Conservation (phyloP, 2,797 vertebrate genomes). For the Balearica regulorum region DNA sequence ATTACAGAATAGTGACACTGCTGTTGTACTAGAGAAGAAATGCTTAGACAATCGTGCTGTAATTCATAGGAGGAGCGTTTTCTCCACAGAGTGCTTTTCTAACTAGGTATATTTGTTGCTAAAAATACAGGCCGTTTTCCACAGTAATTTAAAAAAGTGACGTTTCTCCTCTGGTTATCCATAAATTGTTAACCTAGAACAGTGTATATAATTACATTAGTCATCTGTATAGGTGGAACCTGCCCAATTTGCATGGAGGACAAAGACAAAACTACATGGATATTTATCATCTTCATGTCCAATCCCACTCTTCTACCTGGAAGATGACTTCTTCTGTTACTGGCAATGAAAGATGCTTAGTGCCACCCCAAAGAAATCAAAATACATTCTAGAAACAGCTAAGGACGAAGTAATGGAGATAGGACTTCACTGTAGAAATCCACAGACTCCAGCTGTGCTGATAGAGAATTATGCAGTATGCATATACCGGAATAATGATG, state of each 20-base stretch:
- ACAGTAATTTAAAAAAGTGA: background rate
- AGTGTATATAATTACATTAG: background rate
- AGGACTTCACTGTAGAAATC: background rate
- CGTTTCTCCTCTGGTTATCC: background rate
- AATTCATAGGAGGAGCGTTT: background rate
- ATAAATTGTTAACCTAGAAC: background rate
- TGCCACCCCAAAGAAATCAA: background rate
- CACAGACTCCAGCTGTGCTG: background rate
- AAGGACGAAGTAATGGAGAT: background rate
- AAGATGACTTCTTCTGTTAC: background rate
- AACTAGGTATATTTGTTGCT: background rate
- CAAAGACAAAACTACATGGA: background rate
- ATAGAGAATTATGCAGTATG: background rate
- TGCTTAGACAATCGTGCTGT: background rate
- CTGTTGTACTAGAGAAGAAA: background rate
- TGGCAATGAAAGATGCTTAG: background rate
- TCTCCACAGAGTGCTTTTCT: background rate
- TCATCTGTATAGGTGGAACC: background rate
- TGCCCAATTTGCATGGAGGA: background rate
- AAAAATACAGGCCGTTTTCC: background rate
- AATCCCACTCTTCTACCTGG: background rate
- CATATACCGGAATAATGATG: background rate
- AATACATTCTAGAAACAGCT: background rate
- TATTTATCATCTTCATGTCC: background rate
- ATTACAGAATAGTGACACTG: background rate